Conservation (phyloP, 2,888 invertebrate genomes). For the Xestobium rufovillosum region DNA sequence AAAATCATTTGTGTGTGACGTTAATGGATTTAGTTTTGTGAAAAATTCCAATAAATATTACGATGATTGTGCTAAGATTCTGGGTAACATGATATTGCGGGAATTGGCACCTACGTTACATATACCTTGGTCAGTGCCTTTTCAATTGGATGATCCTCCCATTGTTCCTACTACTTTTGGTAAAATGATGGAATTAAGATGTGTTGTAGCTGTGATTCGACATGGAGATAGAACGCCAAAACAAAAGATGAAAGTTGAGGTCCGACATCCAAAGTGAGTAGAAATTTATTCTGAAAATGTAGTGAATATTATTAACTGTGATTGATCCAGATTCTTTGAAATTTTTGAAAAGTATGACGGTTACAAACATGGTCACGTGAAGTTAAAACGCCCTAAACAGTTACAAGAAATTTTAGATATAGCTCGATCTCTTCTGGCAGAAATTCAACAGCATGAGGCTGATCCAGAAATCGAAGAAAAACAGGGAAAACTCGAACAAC, state of each 20-base stretch:
- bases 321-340: slow-evolving; percentile 78
- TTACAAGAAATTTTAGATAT: slow-evolving; percentile 97
- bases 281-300: no score
- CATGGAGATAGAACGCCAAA: slow-evolving; percentile 99
- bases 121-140: slow-evolving; percentile 96
- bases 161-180: slow-evolving; percentile 98
- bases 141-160: slow-evolving; percentile 96
- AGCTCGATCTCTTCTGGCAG: slow-evolving; percentile 79
- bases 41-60: slow-evolving; percentile 99
- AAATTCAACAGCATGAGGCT: slow-evolving; percentile 80
- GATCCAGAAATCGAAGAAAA: slow-evolving; percentile 95
- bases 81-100: slow-evolving; percentile 94
- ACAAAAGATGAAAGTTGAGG: slow-evolving; percentile 99
- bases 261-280: slow-evolving; percentile 82
- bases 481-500: slow-evolving; percentile 91
- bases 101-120: slow-evolving; percentile 91
- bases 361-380: slow-evolving; percentile 91
- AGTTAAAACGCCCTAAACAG: slow-evolving; percentile 94
- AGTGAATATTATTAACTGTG: no score
- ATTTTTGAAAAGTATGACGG: slow-evolving; percentile 98
- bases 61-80: slow-evolving; percentile 97
- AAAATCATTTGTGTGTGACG: slow-evolving; percentile 98
- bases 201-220: slow-evolving; percentile 94
- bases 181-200: slow-evolving; percentile 88
- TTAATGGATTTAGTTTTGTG: slow-evolving; percentile 99